Conservation (phyloP, 2,797 vertebrate genomes). For the Phalloptychus januarius region DNA sequence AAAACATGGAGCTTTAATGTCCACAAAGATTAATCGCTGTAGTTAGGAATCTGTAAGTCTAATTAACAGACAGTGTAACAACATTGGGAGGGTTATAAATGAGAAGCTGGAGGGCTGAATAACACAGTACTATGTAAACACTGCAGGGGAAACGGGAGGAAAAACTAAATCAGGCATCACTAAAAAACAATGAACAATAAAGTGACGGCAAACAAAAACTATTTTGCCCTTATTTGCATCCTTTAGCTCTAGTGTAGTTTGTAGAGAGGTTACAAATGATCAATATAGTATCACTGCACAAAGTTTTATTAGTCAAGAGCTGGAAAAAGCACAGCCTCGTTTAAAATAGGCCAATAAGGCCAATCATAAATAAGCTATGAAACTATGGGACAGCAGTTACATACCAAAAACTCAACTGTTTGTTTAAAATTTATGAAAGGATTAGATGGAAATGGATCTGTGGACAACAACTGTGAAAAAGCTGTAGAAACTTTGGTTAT, state of each 20-base stretch:
- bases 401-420: neutral
- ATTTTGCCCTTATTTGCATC: neutral
- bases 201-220: neutral
- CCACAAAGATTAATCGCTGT: neutral
- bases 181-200: neutral
- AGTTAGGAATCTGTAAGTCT: neutral
- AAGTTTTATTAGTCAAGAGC: neutral
- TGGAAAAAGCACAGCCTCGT: neutral
- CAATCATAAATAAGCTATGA: neutral
- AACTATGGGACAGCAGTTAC: neutral
- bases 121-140: neutral
- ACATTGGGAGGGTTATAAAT: neutral
- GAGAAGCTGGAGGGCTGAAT: neutral
- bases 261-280: neutral
- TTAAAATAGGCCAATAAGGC: neutral
- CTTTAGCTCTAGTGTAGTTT: neutral
- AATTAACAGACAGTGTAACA: neutral
- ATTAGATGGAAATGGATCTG: neutral
- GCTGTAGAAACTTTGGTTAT: neutral
- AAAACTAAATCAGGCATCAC: neutral
- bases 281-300: neutral
- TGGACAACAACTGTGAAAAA: neutral
- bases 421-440: neutral
- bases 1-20: neutral
- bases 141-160: neutral